Evolutionary conservation across 92 coral and sea anemone species (phyloP).

Genomic region (Phenganax stokvisi): DNA sequence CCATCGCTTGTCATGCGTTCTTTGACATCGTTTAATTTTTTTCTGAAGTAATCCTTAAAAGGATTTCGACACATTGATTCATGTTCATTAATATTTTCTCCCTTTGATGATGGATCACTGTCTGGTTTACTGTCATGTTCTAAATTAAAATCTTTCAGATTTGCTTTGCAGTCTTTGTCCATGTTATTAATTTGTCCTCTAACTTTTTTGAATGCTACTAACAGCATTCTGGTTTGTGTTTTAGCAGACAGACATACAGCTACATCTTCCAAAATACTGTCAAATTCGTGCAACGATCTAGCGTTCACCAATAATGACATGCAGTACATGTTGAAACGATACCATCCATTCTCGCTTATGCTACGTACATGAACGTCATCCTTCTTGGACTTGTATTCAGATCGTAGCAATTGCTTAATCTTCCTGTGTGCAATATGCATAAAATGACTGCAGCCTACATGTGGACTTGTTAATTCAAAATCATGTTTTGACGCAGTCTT

Average conservation of each 20-base stretch:
- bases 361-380: background rate
- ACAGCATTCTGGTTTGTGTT: slow-evolving; percentile 6
- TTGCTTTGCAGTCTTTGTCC: slow-evolving; percentile 1
- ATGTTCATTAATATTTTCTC: background rate
- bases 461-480: slow-evolving; percentile 28
- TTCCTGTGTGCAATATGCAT: slow-evolving; percentile 34
- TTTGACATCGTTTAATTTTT: background rate
- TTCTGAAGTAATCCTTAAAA: background rate
- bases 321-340: slow-evolving; percentile 32
- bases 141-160: background rate
- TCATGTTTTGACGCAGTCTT: background rate
- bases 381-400: background rate
- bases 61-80: background rate
- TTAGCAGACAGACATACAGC: slow-evolving; percentile 18
- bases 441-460: slow-evolving; percentile 45
- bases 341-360: slow-evolving; percentile 1
- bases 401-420: background rate
- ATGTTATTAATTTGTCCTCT: slow-evolving; percentile 16
- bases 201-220: background rate
- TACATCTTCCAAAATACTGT: slow-evolving; percentile 16
- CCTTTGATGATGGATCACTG: too few relatives aligned
- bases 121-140: background rate
- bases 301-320: slow-evolving; percentile 41
- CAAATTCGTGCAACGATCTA: slow-evolving; percentile 26
- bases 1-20: background rate